Evolutionary conservation across 2,797 vertebrate genomes (phyloP).

Genomic region (Acipenser oxyrinchus): DNA sequence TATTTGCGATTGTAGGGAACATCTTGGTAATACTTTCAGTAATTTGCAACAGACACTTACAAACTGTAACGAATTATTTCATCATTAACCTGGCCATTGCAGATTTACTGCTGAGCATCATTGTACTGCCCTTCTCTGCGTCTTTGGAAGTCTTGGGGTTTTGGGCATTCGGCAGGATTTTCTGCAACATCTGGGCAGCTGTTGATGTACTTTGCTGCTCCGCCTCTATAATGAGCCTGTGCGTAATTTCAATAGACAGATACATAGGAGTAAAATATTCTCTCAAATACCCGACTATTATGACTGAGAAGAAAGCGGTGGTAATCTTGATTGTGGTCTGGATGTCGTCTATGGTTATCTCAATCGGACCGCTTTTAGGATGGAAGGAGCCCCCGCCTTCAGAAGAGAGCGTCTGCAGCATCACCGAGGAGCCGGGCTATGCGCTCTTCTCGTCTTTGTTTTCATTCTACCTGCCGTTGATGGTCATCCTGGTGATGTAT

Average conservation of each 20-base stretch:
- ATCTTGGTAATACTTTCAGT: slow-evolving; percentile 93
- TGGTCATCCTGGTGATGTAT: slow-evolving; percentile 93
- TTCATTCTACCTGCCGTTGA: slow-evolving; percentile 93
- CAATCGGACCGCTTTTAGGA: slow-evolving; percentile 87
- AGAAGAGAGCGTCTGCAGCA: slow-evolving; percentile 81
- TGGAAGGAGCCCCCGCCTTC: slow-evolving; percentile 90
- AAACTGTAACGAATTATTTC: slow-evolving; percentile 94
- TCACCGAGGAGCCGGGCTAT: slow-evolving; percentile 93
- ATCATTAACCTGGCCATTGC: slow-evolving; percentile 95
- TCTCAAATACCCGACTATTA: slow-evolving; percentile 92
- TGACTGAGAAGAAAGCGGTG: slow-evolving; percentile 86
- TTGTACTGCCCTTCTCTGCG: slow-evolving; percentile 90
- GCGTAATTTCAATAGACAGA: slow-evolving; percentile 91
- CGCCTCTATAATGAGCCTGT: slow-evolving; percentile 95
- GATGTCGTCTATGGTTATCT: slow-evolving; percentile 85
- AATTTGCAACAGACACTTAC: slow-evolving; percentile 85
- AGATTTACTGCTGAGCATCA: slow-evolving; percentile 81
- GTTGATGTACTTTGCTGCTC: slow-evolving; percentile 98
- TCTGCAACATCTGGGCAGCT: slow-evolving; percentile 97
- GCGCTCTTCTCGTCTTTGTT: slow-evolving; percentile 94
- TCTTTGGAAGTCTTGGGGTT: slow-evolving; percentile 88
- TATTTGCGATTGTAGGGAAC: slow-evolving; percentile 86
- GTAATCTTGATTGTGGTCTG: slow-evolving; percentile 80
- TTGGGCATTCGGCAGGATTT: slow-evolving; percentile 90
- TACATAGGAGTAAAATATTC: slow-evolving; percentile 94